A percentile compares a stretch with the other conserved stretches of the same genome.
Evolutionary conservation across 1,140 invertebrate genomes (phyloP).

Genomic region (Aphelenchoides avenae): DNA sequence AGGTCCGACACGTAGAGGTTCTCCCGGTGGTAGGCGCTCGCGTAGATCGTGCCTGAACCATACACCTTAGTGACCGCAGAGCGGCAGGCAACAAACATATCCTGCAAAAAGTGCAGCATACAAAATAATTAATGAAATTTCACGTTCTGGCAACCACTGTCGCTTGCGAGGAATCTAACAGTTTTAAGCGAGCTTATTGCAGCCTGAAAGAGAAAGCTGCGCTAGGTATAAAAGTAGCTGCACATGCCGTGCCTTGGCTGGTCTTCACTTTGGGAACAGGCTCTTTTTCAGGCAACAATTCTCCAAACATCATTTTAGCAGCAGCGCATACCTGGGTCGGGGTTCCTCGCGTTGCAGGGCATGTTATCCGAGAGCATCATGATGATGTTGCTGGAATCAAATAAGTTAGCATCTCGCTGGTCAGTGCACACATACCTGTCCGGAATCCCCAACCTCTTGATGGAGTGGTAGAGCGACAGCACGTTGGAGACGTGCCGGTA

Average conservation of each 20-base stretch:
- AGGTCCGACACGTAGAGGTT: constrained; percentile 93
- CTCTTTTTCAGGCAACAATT: background rate
- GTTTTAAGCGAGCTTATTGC: too few species aligned
- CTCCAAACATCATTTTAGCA: constrained; percentile 6
- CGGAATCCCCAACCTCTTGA: constrained; percentile 92
- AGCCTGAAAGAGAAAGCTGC: too few species aligned
- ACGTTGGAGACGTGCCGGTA: constrained; percentile 99
- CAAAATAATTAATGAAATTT: too few species aligned
- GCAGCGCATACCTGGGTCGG: constrained; percentile 72
- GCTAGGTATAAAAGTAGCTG: too few species aligned
- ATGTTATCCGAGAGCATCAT: constrained; percentile 99
- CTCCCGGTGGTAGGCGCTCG: constrained; percentile 93
- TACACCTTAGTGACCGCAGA: background rate
- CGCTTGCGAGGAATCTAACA: too few species aligned
- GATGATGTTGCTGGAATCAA: constrained; percentile 71
- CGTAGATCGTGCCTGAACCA: constrained; percentile 78
- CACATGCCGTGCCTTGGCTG: too few species aligned
- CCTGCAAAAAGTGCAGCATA: background rate
- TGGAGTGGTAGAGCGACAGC: constrained; percentile 91
- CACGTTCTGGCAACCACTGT: too few species aligned
- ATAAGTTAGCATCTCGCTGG: constrained; percentile 2
- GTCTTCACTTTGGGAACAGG: too few species aligned
- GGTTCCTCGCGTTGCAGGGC: constrained; percentile 97
- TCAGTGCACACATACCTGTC: constrained; percentile 73
- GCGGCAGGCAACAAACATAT: too few species aligned